Base-by-base conservation (phyloP, 1,140 invertebrate species). In the Pteromalus puparum region DNA sequence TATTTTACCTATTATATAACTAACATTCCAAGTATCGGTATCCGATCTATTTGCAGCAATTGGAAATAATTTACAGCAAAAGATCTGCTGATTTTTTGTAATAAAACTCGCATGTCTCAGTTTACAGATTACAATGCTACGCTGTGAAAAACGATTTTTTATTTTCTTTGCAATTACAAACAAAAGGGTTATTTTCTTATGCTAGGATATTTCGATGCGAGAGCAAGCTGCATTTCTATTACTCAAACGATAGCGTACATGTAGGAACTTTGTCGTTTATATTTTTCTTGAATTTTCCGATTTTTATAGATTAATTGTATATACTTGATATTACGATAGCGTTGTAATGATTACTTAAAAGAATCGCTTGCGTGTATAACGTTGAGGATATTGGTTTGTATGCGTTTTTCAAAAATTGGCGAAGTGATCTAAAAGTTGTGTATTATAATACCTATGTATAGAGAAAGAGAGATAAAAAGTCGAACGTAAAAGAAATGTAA, bases 1-100 rank as follows among this genome's bases (percentile, higher is more conserved):
- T 74, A 74, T 75, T 75, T 48, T 81, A 73, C 10, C 18, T 68
- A 75, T 38, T 82, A 73, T 53, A 46, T 46, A 3, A 70, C 74
- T 46, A 3, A 77, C 81, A 83, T 83, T 83, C 81, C 81, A 82
- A 48, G 46, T 18, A 48, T 48, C 46, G 46, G 46, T 48, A 48
- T 48, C 46, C 46, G 15, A 15, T 48, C 46, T 48, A 4, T 48
- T 48, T 48, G 13, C 46, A 61, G 53, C n/a, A 21, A 83, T 76
- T 75, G 12, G 21, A 61, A 81, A 18, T 34, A 65, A 38, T 12
- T 65, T 82, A 7, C 21, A 46, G 24, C 26, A 65, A 15, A 46
- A 68, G 24, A 61, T 83, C 48, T 24, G 18, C 15, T 46, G 53
- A 72, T 78, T 34, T 78, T 34, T 34, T 46, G 74, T 85, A 42